Evolutionary conservation across 2,797 vertebrate genomes (phyloP).

Genomic region (Neosilurus mollespiculum): DNA sequence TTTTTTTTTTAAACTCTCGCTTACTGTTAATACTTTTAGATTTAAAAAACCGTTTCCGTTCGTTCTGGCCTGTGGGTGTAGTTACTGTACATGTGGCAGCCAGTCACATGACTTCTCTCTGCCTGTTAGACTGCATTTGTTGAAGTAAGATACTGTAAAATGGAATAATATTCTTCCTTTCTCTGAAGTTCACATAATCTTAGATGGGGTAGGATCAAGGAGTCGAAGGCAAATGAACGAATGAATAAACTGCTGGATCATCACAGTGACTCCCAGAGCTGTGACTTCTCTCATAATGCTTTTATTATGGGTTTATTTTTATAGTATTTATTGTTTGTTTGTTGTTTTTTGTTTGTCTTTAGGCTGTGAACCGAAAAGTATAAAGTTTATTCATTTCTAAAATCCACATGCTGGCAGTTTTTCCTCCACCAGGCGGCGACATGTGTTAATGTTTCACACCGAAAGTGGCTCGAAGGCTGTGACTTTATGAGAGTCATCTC

Average conservation of each 20-base stretch:
- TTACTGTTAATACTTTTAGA: not conserved
- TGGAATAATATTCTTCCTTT: not conserved
- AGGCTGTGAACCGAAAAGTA: not conserved
- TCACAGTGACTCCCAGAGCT: not conserved
- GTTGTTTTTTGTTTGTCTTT: not conserved
- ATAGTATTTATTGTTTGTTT: not conserved
- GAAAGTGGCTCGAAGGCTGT: not conserved
- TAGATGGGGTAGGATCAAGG: no score
- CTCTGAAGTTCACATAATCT: not conserved
- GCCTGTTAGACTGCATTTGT: not conserved
- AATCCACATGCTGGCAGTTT: not conserved
- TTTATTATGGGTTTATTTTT: not conserved
- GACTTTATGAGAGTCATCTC: not conserved
- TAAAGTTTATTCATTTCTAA: not conserved
- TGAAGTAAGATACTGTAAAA: not conserved
- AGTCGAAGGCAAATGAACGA: no score
- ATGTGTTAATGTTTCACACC: slow-evolving; percentile 31
- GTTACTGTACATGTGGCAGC: no score
- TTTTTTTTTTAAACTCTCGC: not conserved
- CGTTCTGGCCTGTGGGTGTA: not conserved
- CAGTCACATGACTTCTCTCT: not conserved
- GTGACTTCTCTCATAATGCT: not conserved
- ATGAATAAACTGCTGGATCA: no score
- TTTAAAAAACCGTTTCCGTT: not conserved
- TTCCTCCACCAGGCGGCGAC: slow-evolving; percentile 64